Conservation (phyloP, 1,140 invertebrate genomes). For the Diplogasteroides magnus region DNA sequence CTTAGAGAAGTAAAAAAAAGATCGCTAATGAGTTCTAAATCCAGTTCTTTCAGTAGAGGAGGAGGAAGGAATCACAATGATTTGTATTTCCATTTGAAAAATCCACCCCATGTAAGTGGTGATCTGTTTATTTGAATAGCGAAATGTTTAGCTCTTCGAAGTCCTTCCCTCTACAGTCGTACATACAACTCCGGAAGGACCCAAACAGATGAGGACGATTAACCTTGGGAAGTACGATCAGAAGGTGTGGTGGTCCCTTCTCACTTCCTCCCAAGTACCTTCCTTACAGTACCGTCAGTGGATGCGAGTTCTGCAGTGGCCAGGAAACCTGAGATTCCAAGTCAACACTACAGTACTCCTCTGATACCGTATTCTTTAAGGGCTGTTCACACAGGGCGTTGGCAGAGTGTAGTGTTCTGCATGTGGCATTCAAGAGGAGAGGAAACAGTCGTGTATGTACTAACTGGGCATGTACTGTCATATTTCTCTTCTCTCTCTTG, state of each 20-base stretch:
- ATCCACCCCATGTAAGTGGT: no score
- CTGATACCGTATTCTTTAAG: background rate
- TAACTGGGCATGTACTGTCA: background rate
- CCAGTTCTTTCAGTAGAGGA: no score
- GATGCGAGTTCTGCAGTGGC: conserved; percentile 11
- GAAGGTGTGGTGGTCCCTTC: background rate
- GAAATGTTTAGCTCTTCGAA: background rate
- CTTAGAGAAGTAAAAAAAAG: background rate
- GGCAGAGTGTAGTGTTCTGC: conserved; percentile 7
- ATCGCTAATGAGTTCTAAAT: no score
- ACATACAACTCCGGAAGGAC: background rate
- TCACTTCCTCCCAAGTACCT: background rate
- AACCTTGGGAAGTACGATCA: background rate
- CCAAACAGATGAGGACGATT: background rate
- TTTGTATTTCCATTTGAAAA: no score
- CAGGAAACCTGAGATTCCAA: background rate
- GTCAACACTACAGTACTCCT: background rate
- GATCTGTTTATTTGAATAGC: no score
- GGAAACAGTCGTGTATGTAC: background rate
- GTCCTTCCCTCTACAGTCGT: background rate
- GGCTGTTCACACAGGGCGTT: conserved; percentile 18
- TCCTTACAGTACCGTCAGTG: background rate
- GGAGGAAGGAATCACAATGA: no score
- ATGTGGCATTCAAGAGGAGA: background rate
- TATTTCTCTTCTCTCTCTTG: background rate